Percentiles rank a stretch among this genome's conserved stretches.
Conservation (phyloP, 2,113 vertebrate genomes). For the Erythrocebus patas region DNA sequence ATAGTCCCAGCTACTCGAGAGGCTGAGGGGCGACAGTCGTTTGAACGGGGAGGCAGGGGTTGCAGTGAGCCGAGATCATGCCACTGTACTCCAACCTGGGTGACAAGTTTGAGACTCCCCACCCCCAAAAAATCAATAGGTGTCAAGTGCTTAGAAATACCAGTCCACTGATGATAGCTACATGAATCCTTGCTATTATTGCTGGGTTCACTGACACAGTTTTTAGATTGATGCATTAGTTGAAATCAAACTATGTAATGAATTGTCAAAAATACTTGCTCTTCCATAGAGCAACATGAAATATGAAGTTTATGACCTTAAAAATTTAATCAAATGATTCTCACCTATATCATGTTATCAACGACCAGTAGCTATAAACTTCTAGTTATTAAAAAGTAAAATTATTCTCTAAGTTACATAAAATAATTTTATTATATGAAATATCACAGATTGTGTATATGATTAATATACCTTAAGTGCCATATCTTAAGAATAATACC, state of each 20-base stretch:
- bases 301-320: neutral
- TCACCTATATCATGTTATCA: neutral
- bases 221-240: neutral
- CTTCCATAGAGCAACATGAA: neutral
- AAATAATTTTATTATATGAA: neutral
- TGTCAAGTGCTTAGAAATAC: neutral
- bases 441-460: neutral
- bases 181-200: neutral
- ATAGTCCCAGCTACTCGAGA: too few species aligned
- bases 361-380: neutral
- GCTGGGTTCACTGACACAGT: neutral
- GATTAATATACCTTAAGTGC: neutral
- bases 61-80: too few species aligned
- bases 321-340: conserved; percentile 21
- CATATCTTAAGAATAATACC: neutral
- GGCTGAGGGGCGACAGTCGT: too few species aligned
- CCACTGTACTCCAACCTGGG: too few species aligned
- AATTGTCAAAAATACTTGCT: neutral
- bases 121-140: neutral
- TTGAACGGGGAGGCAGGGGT: too few species aligned
- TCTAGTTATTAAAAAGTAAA: neutral
- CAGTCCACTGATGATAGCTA: neutral
- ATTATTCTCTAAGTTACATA: neutral
- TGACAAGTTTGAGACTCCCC: too few species aligned
- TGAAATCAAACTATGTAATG: neutral